Conservation (phyloP, 64 coral and sea anemone genomes). For the Dendrophyllia cribrosa region DNA sequence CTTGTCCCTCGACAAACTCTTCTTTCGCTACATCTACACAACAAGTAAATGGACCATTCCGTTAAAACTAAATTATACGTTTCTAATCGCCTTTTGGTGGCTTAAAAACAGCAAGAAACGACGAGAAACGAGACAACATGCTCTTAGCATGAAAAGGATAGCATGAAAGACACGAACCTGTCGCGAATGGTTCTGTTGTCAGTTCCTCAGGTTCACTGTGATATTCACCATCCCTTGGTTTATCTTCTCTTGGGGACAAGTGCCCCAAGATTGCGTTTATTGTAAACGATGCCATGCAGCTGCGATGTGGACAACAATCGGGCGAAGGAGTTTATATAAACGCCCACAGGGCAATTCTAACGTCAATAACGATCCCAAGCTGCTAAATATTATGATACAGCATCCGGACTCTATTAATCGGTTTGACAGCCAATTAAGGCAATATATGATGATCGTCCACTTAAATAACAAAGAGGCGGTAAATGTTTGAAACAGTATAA, state of each 20-base stretch:
- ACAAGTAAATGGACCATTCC: neutral
- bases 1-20: conserved; percentile 5
- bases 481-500: conserved; percentile 76
- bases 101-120: neutral
- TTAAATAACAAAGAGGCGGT: conserved; percentile 70
- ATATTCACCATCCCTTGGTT: neutral
- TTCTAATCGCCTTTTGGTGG: neutral
- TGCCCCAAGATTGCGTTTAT: conserved; percentile 54
- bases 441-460: conserved; percentile 50
- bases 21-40: conserved; percentile 6
- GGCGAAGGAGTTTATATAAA: neutral
- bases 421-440: conserved; percentile 82
- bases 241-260: neutral
- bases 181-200: neutral
- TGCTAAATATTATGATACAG: conserved; percentile 28
- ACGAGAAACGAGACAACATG: neutral
- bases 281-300: conserved; percentile 23
- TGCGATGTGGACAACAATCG: conserved; percentile 15
- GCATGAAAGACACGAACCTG: conserved; percentile 19
- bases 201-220: neutral
- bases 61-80: neutral
- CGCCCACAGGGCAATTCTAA: neutral
- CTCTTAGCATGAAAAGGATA: neutral
- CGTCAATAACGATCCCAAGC: neutral
- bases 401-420: conserved; percentile 65